Evolutionary conservation across 2,797 vertebrate species (phyloP), one percentile per base, ranked within the genome.

Genomic region (Oryzias dopingdopingensis): DNA sequence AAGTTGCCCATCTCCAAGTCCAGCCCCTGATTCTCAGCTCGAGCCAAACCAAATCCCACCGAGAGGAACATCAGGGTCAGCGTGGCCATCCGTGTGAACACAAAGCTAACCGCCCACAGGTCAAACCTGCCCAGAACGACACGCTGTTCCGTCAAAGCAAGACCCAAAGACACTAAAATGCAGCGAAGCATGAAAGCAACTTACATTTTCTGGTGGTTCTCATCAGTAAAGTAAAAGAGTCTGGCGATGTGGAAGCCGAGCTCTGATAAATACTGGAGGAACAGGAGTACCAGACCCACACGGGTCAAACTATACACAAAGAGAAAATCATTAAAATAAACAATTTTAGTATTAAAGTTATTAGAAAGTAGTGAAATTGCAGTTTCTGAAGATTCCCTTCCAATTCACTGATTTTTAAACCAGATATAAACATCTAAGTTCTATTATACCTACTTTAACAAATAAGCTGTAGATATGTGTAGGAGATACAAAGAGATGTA

Each of bases 151-250:
- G 16, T 37, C 32, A 37, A 3, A 37, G 10, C 32, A 10, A 37
- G 32, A 10, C 32, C 3, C 12, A 12, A 37, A 37, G 32, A 3
- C 32, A 12, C 29, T 32, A 2, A 12, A 37, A 37, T 12, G 12
- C 10, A 37, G 32, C 0, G 4, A 26, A 5, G 26, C 26, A 26
- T 26, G 26, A 10, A 12, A 12, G 32, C 32, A 12, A 85, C 95
- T 93, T 82, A 97, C 97, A 97, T 92, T 89, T 95, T 98, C 86
- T 96, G 94, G 3, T 97, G 96, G 82, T 92, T 97, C 86, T 98
- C 96, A 0, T 98, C 95, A 0, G 93, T 94, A 47, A 98, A 98
- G 89, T 93, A 96, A 84, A 96, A 91, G 52, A 99, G 92, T 3
- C 94, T 90, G 3, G 97, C 95, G 48, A 93, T 87, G 81, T 99